These are phyloP conservation scores for Cottus gobio DNA, from an alignment of 2,113 vertebrate genomes.

Conservation along the genomic window DNA sequence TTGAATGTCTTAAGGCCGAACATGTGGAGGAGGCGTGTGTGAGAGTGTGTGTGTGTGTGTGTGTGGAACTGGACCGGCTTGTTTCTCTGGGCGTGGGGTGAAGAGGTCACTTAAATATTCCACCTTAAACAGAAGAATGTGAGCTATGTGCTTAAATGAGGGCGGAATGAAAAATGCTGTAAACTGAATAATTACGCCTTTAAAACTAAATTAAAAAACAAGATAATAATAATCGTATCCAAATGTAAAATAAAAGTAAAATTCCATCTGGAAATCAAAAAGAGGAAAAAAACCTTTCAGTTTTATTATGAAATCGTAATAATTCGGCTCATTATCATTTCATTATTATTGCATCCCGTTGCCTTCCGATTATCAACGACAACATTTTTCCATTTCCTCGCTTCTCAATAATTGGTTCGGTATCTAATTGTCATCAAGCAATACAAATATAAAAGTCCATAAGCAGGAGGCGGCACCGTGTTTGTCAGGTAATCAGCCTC, in stretches of 20 bases:
- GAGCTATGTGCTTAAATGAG: background rate
- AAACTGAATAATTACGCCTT: too few species aligned
- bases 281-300: too few species aligned
- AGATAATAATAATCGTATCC: too few species aligned
- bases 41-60: slow-evolving; percentile 5
- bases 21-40: slow-evolving; percentile 50
- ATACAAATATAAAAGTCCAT: background rate
- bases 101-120: slow-evolving; percentile 28
- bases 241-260: too few species aligned
- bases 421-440: too few species aligned
- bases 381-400: background rate
- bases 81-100: slow-evolving; percentile 15
- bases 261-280: too few species aligned
- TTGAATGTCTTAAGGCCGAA: slow-evolving; percentile 47
- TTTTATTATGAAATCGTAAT: background rate
- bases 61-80: slow-evolving; percentile 18
- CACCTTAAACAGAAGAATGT: slow-evolving; percentile 38
- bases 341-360: background rate
- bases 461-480: background rate
- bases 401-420: background rate
- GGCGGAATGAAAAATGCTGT: background rate
- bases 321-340: background rate
- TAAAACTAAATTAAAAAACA: background rate
- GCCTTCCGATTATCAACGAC: background rate
- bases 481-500: slow-evolving; percentile 41